A percentile compares a stretch with the other conserved stretches of the same genome.
These are phyloP conservation scores for Leptopilina drosophilae DNA, from an alignment of 2,888 invertebrate genomes.

Conservation along the genomic window DNA sequence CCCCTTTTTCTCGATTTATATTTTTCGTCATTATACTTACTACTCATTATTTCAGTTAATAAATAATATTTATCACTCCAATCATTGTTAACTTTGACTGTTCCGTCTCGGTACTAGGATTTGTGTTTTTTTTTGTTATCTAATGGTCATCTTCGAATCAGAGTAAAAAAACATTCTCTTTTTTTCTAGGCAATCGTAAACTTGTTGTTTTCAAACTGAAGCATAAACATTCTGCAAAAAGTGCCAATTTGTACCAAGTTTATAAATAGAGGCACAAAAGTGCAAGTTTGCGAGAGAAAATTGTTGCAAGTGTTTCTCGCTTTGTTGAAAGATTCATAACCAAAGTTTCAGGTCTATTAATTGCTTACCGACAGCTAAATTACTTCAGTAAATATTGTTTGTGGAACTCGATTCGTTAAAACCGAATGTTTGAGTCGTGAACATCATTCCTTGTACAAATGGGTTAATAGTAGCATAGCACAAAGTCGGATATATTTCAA, in stretches of 20 bases:
- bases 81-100: no score
- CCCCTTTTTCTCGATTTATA: no score
- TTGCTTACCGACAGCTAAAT: constrained; percentile 21
- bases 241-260: constrained; percentile 32
- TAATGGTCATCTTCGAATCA: no score
- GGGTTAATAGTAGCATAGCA: constrained; percentile 48
- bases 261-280: constrained; percentile 21
- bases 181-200: background rate
- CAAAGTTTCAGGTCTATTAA: constrained; percentile 44
- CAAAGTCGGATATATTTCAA: background rate
- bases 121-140: no score
- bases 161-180: no score
- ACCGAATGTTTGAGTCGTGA: constrained; percentile 48
- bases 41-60: no score
- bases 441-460: constrained; percentile 48
- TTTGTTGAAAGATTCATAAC: constrained; percentile 45
- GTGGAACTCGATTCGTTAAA: constrained; percentile 60
- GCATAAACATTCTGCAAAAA: background rate
- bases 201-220: background rate
- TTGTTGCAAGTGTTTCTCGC: background rate
- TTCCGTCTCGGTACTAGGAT: no score
- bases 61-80: no score
- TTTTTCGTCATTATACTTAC: no score
- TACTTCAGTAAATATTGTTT: constrained; percentile 46
- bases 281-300: background rate